Conservation (phyloP, 2,797 vertebrate genomes). For the Peromyscus nudipes region DNA sequence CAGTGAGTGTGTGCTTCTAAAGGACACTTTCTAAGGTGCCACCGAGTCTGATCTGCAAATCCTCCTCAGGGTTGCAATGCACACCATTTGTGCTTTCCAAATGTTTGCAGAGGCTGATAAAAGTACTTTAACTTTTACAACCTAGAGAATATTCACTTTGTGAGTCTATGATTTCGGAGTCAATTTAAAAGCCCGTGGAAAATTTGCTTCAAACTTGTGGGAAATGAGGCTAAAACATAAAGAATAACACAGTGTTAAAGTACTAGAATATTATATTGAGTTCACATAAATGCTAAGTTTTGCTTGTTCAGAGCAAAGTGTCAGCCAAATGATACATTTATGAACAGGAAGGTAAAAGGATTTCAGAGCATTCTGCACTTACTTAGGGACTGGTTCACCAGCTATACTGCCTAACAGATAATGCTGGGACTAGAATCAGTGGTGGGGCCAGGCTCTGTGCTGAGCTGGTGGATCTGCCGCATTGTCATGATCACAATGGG, state of each 20-base stretch:
- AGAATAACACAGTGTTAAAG: slow-evolving; percentile 14
- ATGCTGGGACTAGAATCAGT: background rate
- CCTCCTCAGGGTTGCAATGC: background rate
- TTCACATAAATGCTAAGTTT: slow-evolving; percentile 50
- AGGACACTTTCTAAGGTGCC: background rate
- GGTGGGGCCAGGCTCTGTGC: background rate
- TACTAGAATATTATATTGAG: background rate
- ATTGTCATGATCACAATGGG: background rate
- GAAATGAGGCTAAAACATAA: slow-evolving; percentile 53
- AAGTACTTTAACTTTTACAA: slow-evolving; percentile 38
- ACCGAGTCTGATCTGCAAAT: background rate
- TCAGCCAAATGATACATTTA: background rate
- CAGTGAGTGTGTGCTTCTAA: background rate
- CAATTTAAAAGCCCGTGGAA: slow-evolving; percentile 58
- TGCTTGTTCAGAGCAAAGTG: slow-evolving; percentile 3
- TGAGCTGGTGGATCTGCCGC: background rate
- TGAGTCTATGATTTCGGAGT: slow-evolving; percentile 26
- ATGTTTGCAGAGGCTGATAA: background rate
- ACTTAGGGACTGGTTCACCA: background rate
- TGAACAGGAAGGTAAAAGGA: background rate
- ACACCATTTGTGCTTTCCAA: background rate
- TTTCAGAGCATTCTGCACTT: slow-evolving; percentile 3
- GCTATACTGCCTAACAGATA: background rate
- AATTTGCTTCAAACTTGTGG: slow-evolving; percentile 46
- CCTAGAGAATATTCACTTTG: slow-evolving; percentile 36